phyloP scores from a whole-genome alignment of 1,140 invertebrate species.

The Musca vetustissima region DNA sequence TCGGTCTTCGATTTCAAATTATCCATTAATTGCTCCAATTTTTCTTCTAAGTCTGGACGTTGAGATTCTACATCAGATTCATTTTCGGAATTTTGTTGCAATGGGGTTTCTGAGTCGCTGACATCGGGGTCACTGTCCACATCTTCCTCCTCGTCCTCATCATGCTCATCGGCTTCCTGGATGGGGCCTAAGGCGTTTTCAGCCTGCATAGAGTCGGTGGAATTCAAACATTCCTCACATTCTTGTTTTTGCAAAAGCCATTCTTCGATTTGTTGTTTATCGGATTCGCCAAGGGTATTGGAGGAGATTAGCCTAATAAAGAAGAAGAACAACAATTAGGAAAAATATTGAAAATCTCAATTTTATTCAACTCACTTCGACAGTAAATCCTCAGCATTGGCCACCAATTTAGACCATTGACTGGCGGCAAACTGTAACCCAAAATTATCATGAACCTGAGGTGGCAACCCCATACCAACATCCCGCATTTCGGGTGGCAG shows the following conservation, averaged over 20 bases:
- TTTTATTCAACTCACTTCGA: constrained; percentile 59
- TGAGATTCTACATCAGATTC: constrained; percentile 64
- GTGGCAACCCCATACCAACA: constrained; percentile 38
- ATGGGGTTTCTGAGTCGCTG: constrained; percentile 56
- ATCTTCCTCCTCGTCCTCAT: constrained; percentile 53
- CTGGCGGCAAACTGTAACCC: constrained; percentile 78
- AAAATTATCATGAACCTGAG: constrained; percentile 59
- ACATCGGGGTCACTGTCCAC: constrained; percentile 57
- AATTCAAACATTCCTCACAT: constrained; percentile 78
- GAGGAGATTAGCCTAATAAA: constrained; percentile 55
- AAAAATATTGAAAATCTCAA: background rate
- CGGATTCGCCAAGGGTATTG: constrained; percentile 64
- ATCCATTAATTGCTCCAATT: constrained; percentile 70
- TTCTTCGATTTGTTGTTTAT: constrained; percentile 74
- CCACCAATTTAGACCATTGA: constrained; percentile 79
- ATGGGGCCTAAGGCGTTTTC: constrained; percentile 65
- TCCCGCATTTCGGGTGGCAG: constrained; percentile 25
- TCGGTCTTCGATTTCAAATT: constrained; percentile 72
- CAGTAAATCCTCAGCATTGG: constrained; percentile 81
- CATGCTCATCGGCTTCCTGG: constrained; percentile 62
- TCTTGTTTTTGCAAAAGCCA: constrained; percentile 84
- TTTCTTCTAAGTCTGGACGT: constrained; percentile 69
- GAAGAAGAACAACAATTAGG: background rate
- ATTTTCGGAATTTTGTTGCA: constrained; percentile 62
- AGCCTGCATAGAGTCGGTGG: constrained; percentile 58